A percentile compares a stretch with the other conserved stretches of the same genome.
Conservation (phyloP, 2,797 vertebrate species). For the Semaprochilodus insignis region DNA sequence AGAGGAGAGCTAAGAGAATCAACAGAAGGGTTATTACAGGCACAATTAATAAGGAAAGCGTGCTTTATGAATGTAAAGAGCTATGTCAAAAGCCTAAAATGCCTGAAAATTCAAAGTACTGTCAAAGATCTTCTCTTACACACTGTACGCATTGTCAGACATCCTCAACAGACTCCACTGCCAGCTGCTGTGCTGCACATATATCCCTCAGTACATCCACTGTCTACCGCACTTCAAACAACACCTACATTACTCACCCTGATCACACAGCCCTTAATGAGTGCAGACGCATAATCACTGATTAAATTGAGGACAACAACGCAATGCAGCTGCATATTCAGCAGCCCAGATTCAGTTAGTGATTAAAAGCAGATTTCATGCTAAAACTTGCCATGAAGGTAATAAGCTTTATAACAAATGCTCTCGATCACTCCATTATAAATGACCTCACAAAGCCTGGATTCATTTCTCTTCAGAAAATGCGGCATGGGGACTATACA, state of each 20-base stretch:
- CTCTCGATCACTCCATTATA: not conserved
- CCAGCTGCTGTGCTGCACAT: not conserved
- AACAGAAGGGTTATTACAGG: constrained; percentile 49
- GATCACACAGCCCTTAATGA: constrained; percentile 22
- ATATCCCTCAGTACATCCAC: not conserved
- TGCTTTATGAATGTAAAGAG: constrained; percentile 10
- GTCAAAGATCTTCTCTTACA: not conserved
- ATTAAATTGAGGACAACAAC: constrained; percentile 5
- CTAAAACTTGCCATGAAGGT: not conserved
- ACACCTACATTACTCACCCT: constrained; percentile 4
- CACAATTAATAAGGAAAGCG: constrained; percentile 46
- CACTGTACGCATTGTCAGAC: not conserved
- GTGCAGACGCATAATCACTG: constrained; percentile 10
- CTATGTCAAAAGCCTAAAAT: constrained; percentile 1
- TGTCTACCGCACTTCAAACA: constrained; percentile 16
- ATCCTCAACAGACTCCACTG: not conserved
- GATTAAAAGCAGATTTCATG: not conserved
- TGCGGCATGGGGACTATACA: not conserved
- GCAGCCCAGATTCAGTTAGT: not conserved
- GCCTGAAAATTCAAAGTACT: constrained; percentile 3
- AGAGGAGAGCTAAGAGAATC: constrained; percentile 40
- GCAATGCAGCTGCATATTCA: not conserved
- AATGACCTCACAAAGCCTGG: not conserved
- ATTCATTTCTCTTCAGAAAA: not conserved
- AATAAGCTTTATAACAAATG: not conserved